Evolutionary conservation across 1,140 invertebrate genomes (phyloP).

Genomic region (Agrypnia vestita): DNA sequence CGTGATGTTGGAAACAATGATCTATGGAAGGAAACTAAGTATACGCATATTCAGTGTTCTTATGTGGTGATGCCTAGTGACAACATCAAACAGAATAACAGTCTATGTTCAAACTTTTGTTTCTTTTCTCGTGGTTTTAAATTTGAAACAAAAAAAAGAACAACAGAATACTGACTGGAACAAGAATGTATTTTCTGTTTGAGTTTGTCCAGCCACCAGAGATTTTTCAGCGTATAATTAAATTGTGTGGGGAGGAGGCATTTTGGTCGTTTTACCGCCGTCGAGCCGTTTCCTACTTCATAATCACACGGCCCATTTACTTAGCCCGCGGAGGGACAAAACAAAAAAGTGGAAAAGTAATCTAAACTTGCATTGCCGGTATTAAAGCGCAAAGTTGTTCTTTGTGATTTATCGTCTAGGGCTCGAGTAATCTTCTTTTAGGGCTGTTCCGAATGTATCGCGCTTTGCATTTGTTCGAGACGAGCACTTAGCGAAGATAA

Average conservation of each 20-base stretch:
- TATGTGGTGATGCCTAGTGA: too few species aligned
- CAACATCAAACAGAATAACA: not conserved
- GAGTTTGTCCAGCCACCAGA: constrained; percentile 8
- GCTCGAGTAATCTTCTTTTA: not conserved
- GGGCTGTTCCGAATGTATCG: too few species aligned
- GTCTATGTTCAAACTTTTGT: not conserved
- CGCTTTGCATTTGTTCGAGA: too few species aligned
- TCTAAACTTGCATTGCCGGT: constrained; percentile 32
- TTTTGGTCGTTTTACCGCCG: not conserved
- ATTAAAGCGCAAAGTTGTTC: constrained; percentile 36
- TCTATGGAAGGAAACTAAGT: too few species aligned
- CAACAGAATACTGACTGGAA: not conserved
- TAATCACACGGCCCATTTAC: constrained; percentile 33
- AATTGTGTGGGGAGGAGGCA: constrained; percentile 1
- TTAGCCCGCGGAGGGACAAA: constrained; percentile 1
- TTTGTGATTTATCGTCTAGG: constrained; percentile 13
- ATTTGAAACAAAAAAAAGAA: not conserved
- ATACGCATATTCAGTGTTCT: too few species aligned
- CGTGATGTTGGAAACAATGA: too few species aligned
- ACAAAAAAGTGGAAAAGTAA: constrained; percentile 25
- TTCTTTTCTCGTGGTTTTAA: constrained; percentile 5
- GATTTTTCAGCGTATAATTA: constrained; percentile 9
- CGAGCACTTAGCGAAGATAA: too few species aligned
- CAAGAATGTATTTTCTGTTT: not conserved
- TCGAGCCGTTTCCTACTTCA: constrained; percentile 33